phyloP scores from a whole-genome alignment of 2,888 invertebrate genomes.

The Pandemis corylana region DNA sequence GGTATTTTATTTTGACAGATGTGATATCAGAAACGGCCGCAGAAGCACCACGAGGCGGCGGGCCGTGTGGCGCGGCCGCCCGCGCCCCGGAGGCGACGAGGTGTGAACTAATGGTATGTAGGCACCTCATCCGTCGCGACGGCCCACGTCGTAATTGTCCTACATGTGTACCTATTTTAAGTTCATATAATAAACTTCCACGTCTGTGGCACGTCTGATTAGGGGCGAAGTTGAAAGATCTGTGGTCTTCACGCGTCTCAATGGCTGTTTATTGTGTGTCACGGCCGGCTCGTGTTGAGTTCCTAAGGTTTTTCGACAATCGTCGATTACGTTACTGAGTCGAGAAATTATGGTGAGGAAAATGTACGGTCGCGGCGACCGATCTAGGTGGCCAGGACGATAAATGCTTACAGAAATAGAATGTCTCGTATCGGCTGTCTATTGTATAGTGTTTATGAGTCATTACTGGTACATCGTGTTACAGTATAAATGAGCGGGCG shows the following conservation, averaged over 20 bases:
- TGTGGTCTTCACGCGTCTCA: constrained; percentile 57
- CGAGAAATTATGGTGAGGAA: neutral
- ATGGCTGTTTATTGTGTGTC: constrained; percentile 58
- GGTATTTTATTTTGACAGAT: no score
- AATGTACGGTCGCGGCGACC: neutral
- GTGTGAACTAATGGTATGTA: constrained; percentile 76
- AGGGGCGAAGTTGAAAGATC: constrained; percentile 71
- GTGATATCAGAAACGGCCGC: no score
- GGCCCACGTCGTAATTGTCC: constrained; percentile 72
- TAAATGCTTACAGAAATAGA: constrained; percentile 27
- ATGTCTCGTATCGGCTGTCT: neutral
- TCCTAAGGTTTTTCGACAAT: constrained; percentile 43
- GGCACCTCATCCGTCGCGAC: constrained; percentile 66
- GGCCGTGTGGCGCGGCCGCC: constrained; percentile 46
- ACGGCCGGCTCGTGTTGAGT: constrained; percentile 56
- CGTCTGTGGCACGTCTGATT: constrained; percentile 67
- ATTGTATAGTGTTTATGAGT: constrained; percentile 30
- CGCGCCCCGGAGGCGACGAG: constrained; percentile 59
- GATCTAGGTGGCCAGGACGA: constrained; percentile 9
- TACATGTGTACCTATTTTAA: constrained; percentile 77
- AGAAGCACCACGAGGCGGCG: neutral
- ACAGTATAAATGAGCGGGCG: constrained; percentile 8
- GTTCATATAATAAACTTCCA: constrained; percentile 75
- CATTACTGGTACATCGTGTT: constrained; percentile 19
- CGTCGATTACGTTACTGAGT: neutral